phyloP scores from a whole-genome alignment of 2,797 vertebrate species.

The Gymnopithys bicolor region DNA sequence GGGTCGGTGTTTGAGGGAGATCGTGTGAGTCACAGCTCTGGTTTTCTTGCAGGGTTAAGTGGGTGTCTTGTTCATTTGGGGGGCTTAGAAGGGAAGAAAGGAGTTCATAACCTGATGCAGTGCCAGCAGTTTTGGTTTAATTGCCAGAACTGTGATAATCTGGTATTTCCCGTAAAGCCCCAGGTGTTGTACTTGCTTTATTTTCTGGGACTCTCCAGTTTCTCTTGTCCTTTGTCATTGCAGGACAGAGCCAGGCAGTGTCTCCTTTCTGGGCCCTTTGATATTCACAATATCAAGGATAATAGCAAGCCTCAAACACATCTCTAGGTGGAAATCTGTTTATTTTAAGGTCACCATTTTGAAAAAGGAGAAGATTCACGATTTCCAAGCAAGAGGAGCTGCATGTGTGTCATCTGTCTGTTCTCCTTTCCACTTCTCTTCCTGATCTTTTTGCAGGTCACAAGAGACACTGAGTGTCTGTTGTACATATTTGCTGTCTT shows the following conservation, averaged over 20 bases:
- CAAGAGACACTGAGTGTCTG: neutral
- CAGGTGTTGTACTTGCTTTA: neutral
- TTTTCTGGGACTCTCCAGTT: neutral
- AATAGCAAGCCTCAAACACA: neutral
- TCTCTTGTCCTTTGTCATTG: neutral
- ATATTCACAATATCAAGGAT: neutral
- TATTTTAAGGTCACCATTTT: neutral
- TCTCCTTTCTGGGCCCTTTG: neutral
- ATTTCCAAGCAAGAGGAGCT: neutral
- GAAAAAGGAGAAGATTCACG: neutral
- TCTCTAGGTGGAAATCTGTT: neutral
- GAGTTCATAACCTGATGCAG: neutral
- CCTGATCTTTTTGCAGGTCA: neutral
- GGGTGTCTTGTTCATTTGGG: neutral
- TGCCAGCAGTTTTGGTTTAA: neutral
- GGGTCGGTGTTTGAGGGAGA: neutral
- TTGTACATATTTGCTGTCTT: neutral
- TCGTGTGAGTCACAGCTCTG: slow-evolving; percentile 4
- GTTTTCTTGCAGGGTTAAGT: neutral
- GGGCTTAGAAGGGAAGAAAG: neutral
- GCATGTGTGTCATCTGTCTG: neutral
- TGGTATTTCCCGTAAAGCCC: slow-evolving; percentile 56
- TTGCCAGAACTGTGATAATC: slow-evolving; percentile 41
- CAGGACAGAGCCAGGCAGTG: neutral
- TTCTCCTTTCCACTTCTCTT: neutral